Conservation (phyloP, 2,888 invertebrate species). For the Eupithecia tripunctaria region DNA sequence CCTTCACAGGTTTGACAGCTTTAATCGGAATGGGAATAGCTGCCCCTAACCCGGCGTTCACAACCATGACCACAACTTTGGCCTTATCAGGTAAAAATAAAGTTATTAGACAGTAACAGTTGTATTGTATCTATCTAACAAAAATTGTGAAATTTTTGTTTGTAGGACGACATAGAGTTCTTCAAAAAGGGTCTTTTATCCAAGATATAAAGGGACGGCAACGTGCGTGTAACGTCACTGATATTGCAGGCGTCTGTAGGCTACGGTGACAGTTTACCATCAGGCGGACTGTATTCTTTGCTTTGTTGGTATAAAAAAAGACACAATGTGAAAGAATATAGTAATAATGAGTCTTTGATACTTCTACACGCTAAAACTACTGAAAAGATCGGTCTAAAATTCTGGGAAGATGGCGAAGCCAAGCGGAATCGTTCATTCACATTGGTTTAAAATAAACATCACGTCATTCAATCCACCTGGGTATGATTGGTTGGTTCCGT, state of each 20-base stretch:
- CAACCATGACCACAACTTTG: constrained; percentile 94
- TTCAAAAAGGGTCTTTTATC: no score
- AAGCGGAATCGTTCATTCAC: background rate
- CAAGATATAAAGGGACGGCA: no score
- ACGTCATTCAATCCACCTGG: background rate
- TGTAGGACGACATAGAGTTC: no score
- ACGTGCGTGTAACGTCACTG: no score
- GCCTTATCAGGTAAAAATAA: constrained; percentile 87
- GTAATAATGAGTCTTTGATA: background rate
- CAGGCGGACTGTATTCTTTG: no score
- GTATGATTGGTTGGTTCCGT: background rate
- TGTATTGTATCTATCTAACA: no score
- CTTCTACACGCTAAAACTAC: background rate
- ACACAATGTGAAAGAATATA: background rate
- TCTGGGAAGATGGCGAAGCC: background rate
- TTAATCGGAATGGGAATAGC: constrained; percentile 88
- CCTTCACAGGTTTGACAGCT: constrained; percentile 86
- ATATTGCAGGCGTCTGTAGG: no score
- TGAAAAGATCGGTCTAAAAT: background rate
- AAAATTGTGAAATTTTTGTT: background rate
- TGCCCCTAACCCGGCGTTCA: constrained; percentile 93
- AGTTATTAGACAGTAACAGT: no score
- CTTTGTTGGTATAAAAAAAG: no score
- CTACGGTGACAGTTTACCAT: no score
- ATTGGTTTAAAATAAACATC: constrained; percentile 1